Percentiles rank a stretch among this genome's conserved stretches.
phyloP scores from a whole-genome alignment of 2,797 vertebrate species.

The Pempheris klunzingeri region DNA sequence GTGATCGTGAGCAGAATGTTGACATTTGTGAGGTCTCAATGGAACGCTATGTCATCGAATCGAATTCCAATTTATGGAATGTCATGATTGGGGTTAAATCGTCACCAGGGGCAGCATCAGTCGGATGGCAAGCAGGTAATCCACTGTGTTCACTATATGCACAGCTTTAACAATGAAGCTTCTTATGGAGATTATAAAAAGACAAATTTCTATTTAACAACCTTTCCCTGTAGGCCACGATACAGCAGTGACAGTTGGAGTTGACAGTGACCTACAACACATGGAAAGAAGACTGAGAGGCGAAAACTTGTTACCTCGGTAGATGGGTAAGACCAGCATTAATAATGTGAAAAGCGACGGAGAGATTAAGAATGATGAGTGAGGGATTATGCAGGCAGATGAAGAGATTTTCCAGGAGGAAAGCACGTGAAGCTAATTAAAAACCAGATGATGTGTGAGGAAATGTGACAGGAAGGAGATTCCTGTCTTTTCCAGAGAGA shows the following conservation, averaged over 20 bases:
- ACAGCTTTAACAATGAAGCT: not conserved
- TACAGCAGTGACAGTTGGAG: not conserved
- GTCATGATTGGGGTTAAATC: not conserved
- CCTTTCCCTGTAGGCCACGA: not conserved
- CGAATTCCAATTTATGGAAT: too few species aligned
- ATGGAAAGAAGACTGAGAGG: not conserved
- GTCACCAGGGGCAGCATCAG: not conserved
- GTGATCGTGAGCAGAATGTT: not conserved
- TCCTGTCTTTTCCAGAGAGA: slow-evolving; percentile 5
- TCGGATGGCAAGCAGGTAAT: not conserved
- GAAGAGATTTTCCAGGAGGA: slow-evolving; percentile 57
- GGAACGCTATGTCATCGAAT: too few species aligned
- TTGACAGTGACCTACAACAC: not conserved
- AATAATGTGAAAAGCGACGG: slow-evolving; percentile 30
- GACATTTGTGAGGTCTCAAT: not conserved
- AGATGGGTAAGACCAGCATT: slow-evolving; percentile 2
- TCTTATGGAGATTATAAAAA: not conserved
- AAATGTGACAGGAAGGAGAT: slow-evolving; percentile 41
- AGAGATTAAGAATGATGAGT: slow-evolving; percentile 40
- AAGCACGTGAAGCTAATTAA: slow-evolving; percentile 60
- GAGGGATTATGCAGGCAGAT: slow-evolving; percentile 52
- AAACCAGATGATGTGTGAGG: slow-evolving; percentile 49
- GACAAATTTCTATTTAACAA: not conserved
- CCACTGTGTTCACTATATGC: not conserved
- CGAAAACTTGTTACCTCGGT: not conserved